Evolutionary conservation across 2,888 invertebrate genomes (phyloP), one percentile per base, ranked within the genome.

Genomic region (Melinopterus prodromus): DNA sequence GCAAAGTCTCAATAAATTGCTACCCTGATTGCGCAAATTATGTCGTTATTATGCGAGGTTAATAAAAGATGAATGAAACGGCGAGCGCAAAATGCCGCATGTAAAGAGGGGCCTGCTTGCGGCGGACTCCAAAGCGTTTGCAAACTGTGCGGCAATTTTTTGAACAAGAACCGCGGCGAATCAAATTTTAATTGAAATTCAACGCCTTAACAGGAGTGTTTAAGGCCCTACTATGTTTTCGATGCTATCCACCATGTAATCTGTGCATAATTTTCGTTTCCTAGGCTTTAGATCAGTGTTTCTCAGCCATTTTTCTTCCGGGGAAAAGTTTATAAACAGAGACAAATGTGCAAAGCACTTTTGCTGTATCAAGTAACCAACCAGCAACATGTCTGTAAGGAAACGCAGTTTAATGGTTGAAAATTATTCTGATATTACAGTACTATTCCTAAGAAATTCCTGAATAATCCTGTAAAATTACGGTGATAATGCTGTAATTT

Each of bases 101-200:
- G 16, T 38, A 71, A 70, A 69, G 77, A 38, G 77, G 79, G 72
- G 16, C 77, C 79, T 80, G 80, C 69, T 35, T 37, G 16, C 38
- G 37, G 76, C 53, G 77, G 16, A 16, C 38, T 16, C 74, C 74
- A 78, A 77, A 78, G 78, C 77, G 77, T 72, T 79, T 75, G 82
- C 83, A 36, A 80, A 79, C 80, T 78, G 78, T 80, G 80, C 80
- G 82, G 79, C 81, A 81, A 82, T 83, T 80, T 74, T 77, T 80
- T 80, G 79, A 80, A 83, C 82, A 81, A 84, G 84, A 82, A 84
- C 85, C 85, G 83, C 75, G 80, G 82, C 85, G 82, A 85, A 85
- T 84, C 82, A 80, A 81, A 82, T 83, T 83, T 85, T 85, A 84
- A 85, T 84, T 84, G 85, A 84, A 85, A 85, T 82, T 84, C 77